Base-by-base conservation (phyloP, 2,113 vertebrate species). In the Nothoprocta pentlandii region DNA sequence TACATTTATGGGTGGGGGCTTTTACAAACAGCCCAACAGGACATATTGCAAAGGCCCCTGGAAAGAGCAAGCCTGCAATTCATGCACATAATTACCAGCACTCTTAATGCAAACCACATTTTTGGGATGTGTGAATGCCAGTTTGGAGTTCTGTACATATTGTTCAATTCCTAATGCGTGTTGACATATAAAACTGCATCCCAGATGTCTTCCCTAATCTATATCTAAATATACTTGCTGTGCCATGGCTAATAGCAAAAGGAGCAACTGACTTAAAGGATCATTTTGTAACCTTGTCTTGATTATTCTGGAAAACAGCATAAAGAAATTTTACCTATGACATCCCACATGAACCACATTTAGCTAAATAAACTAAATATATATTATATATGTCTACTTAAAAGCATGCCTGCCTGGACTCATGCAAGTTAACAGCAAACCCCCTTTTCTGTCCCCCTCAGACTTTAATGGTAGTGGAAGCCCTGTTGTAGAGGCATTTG, bases 201-300 rank as follows among this genome's bases (percentile, higher is more conserved):
- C 92, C 92, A 95, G 80, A 93, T 95, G 83, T 92, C 63, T 90
- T 80, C 0, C 0, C 47, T 84, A 54, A 39, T 82, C 80, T 54
- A 4, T 54, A 53, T 85, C 77, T 89, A 73, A 89, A 76, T 23
- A 64, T 8, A 47, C 25, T 76, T 80, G 49, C 77, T 95, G 21
- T 46, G 83, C 69, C 0, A 2, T 81, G 73, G 73, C 44, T 94
- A 49, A 90, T 93, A 94, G 83, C 87, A 90, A 95, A 90, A 47
- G 62, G 49, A 87, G n/a, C 44, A 81, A 89, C 90, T 92, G 70
- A 47, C 66, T 73, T 88, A 66, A 92, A 69, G 85, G 42, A 86
- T 76, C 4, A 16, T 78, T 94, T 95, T 88, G 61, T 80, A 71
- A 78, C 46, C 39, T 88, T 92, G 64, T 16, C 79, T 77, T 87